phyloP scores from a whole-genome alignment of 2,888 invertebrate species.

The Callimorpha dominula region DNA sequence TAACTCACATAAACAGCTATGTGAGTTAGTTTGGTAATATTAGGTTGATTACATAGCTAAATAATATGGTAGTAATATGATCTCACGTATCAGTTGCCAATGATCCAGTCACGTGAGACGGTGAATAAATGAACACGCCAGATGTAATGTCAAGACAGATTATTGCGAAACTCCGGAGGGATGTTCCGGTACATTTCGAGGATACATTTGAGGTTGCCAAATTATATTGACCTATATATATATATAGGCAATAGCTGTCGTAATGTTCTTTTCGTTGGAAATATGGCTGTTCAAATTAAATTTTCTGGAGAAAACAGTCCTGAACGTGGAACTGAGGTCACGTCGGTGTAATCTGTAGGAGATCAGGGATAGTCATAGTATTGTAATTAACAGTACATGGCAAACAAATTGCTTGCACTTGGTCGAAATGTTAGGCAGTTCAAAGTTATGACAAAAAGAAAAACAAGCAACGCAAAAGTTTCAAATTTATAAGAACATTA shows the following conservation, averaged over 20 bases:
- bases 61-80: not conserved
- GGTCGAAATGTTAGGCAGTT: too few species aligned
- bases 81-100: not conserved
- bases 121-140: not conserved
- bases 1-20: too few species aligned
- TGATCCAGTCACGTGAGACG: not conserved
- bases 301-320: not conserved
- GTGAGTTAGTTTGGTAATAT: too few species aligned
- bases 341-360: too few species aligned
- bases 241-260: not conserved
- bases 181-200: not conserved
- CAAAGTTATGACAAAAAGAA: too few species aligned
- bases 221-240: not conserved
- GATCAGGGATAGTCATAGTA: too few species aligned
- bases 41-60: too few species aligned
- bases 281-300: not conserved
- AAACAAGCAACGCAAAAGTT: too few species aligned
- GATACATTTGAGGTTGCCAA: not conserved
- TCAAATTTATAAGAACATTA: too few species aligned
- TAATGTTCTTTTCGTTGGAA: not conserved
- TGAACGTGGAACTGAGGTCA: too few species aligned
- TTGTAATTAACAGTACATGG: too few species aligned
- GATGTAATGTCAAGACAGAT: not conserved
- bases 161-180: not conserved
- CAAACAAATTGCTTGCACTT: too few species aligned